Conservation (phyloP, 2,888 invertebrate genomes). For the Cenopis cana region DNA sequence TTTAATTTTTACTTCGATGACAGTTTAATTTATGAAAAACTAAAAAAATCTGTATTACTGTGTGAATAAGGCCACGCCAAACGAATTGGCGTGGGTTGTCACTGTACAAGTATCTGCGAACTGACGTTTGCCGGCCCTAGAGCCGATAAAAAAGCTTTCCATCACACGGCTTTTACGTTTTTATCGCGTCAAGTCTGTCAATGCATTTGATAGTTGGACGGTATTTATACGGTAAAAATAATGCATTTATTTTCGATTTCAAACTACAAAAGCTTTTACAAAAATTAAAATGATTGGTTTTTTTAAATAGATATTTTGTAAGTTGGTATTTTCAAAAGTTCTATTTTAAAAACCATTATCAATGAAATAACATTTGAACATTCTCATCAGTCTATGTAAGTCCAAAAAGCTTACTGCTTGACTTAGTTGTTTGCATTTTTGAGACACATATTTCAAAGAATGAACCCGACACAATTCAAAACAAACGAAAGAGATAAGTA, state of each 20-base stretch:
- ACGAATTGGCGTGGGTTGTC: slow-evolving; percentile 68
- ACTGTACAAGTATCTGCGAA: slow-evolving; percentile 58
- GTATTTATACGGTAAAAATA: slow-evolving; percentile 33
- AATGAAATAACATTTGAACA: no score
- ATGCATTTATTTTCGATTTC: slow-evolving; percentile 10
- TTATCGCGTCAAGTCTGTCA: slow-evolving; percentile 55
- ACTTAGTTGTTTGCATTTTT: background rate
- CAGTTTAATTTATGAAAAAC: no score
- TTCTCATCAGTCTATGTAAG: no score
- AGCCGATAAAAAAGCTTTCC: slow-evolving; percentile 59
- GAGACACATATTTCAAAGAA: background rate
- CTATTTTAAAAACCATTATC: no score
- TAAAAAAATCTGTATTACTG: slow-evolving; percentile 36
- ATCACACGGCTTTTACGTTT: slow-evolving; percentile 66
- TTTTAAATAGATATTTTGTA: no score
- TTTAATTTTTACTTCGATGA: no score
- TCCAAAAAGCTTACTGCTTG: no score
- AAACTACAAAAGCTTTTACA: background rate
- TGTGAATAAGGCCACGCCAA: slow-evolving; percentile 55
- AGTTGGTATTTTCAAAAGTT: no score
- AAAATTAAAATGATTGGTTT: background rate
- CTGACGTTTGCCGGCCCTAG: slow-evolving; percentile 56
- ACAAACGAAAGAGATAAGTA: slow-evolving; percentile 23
- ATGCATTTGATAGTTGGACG: slow-evolving; percentile 46
- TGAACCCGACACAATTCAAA: slow-evolving; percentile 5